These are phyloP conservation scores for Eristalis intricaria DNA, from an alignment of 2,888 invertebrate genomes.

Conservation along the genomic window DNA sequence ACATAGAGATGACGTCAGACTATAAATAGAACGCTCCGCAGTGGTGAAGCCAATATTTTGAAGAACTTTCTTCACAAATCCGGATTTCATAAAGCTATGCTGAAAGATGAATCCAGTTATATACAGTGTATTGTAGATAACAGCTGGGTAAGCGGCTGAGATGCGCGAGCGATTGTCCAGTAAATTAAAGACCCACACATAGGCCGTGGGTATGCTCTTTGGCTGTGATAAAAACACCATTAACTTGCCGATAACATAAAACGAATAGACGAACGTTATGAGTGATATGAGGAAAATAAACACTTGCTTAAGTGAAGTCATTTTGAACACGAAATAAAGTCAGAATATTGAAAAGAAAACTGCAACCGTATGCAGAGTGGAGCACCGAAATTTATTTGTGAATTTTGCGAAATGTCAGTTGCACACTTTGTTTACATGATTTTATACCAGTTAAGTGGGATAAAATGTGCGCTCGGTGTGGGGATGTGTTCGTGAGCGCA, in stretches of 20 bases:
- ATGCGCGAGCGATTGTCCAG: constrained; percentile 79
- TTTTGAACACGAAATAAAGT: constrained; percentile 63
- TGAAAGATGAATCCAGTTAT: constrained; percentile 83
- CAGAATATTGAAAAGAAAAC: neutral
- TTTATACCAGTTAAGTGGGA: neutral
- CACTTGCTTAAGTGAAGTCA: constrained; percentile 77
- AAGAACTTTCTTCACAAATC: constrained; percentile 81
- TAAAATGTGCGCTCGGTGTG: neutral
- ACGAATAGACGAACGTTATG: constrained; percentile 82
- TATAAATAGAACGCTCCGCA: constrained; percentile 82
- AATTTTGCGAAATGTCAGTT: neutral
- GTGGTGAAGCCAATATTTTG: constrained; percentile 80
- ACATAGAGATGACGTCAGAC: constrained; percentile 81
- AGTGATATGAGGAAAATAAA: constrained; percentile 79
- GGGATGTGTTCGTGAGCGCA: neutral
- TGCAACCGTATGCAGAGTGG: neutral
- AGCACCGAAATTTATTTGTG: neutral
- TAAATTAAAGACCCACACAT: constrained; percentile 79
- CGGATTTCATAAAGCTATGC: constrained; percentile 83
- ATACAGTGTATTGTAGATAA: constrained; percentile 82
- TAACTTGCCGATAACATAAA: constrained; percentile 83
- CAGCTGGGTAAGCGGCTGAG: constrained; percentile 79
- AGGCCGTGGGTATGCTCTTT: constrained; percentile 76
- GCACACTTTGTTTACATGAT: neutral
- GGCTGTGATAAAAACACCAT: constrained; percentile 83